These are phyloP conservation scores for Drosophila kanapiae DNA, from an alignment of 1,140 invertebrate genomes.

Conservation along the genomic window DNA sequence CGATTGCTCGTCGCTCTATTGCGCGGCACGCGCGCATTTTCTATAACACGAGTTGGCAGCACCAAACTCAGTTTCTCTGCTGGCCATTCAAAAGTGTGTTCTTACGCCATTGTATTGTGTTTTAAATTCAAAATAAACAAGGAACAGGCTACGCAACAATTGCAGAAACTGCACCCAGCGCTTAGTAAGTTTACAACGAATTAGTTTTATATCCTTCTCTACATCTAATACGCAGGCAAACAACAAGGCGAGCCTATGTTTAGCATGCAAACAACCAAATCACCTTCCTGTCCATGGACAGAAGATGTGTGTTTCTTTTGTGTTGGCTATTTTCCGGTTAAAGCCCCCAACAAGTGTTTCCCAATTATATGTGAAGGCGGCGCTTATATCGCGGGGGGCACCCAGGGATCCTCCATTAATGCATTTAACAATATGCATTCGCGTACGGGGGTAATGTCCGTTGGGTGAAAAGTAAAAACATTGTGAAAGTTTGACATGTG, in stretches of 20 bases:
- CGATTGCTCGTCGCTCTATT: slow-evolving; percentile 20
- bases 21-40: slow-evolving; percentile 48
- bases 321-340: neutral
- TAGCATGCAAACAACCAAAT: slow-evolving; percentile 15
- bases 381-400: neutral
- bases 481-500: slow-evolving; percentile 23
- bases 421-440: slow-evolving; percentile 6
- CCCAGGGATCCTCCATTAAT: neutral
- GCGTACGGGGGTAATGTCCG: slow-evolving; percentile 43
- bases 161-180: slow-evolving; percentile 22
- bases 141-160: slow-evolving; percentile 7
- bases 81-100: slow-evolving; percentile 64
- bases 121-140: slow-evolving; percentile 41
- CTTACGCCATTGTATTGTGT: slow-evolving; percentile 31
- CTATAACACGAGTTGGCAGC: slow-evolving; percentile 38
- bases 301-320: neutral
- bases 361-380: too few species aligned
- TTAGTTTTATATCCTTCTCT: neutral
- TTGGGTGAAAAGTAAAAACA: slow-evolving; percentile 67
- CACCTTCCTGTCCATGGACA: slow-evolving; percentile 7
- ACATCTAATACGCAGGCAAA: neutral
- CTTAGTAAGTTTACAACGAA: slow-evolving; percentile 20
- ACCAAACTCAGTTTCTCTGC: slow-evolving; percentile 33
- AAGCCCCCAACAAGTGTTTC: neutral
- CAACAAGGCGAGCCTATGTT: slow-evolving; percentile 7